Conservation (phyloP, 2,113 vertebrate species). For the Lethenteron reissneri region DNA sequence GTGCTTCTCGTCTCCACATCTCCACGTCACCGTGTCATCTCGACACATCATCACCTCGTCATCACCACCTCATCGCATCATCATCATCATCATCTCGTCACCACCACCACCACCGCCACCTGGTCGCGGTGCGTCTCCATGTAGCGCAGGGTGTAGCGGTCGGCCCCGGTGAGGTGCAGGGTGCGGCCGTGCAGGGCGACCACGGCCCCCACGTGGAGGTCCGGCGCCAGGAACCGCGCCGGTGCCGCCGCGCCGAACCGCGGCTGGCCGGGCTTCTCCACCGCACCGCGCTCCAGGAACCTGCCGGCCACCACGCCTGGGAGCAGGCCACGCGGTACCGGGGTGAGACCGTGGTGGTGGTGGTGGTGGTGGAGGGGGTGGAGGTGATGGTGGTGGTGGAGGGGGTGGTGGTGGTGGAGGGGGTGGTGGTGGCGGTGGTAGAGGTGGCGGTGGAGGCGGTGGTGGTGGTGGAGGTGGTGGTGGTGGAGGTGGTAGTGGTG, state of each 20-base stretch:
- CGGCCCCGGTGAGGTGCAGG: conserved; percentile 46
- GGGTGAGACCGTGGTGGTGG: not conserved
- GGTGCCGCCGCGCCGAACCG: conserved; percentile 46
- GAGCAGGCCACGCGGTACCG: not conserved
- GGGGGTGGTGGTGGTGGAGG: too few species aligned
- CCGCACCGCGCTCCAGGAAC: conserved; percentile 41
- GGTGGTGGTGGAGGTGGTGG: too few species aligned
- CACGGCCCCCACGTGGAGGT: conserved; percentile 48
- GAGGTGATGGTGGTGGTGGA: too few species aligned
- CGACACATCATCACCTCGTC: too few species aligned
- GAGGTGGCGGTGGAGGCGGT: conserved; percentile 3
- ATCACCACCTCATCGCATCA: too few species aligned
- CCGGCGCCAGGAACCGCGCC: conserved; percentile 37
- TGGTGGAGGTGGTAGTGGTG: too few species aligned
- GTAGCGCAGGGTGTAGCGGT: conserved; percentile 55
- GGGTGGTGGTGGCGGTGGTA: too few species aligned
- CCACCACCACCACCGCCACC: conserved; percentile 19
- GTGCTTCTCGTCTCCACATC: too few species aligned
- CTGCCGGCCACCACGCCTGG: conserved; percentile 44
- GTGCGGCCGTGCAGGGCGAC: conserved; percentile 35
- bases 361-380: not conserved
- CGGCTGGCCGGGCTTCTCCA: conserved; percentile 59
- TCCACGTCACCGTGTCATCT: too few species aligned
- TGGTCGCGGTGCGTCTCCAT: conserved; percentile 54
- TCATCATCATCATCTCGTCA: too few species aligned